phyloP scores from a whole-genome alignment of 1,140 invertebrate genomes.

The Apolygus lucorum region DNA sequence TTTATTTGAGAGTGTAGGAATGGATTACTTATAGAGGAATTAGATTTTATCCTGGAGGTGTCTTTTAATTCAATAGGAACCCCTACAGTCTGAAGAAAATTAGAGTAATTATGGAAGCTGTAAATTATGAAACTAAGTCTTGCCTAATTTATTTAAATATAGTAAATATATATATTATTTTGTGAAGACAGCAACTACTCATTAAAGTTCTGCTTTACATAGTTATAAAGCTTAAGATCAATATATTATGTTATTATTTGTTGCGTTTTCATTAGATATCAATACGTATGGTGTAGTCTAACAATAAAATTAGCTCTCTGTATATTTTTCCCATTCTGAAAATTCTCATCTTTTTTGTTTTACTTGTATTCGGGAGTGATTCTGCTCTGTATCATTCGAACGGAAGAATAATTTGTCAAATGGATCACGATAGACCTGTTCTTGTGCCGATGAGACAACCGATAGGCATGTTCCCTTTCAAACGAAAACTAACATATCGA shows the following conservation, averaged over 20 bases:
- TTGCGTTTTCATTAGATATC: not conserved
- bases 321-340: not conserved
- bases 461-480: not conserved
- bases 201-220: not conserved
- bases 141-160: conserved; percentile 27
- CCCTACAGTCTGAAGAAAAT: conserved; percentile 13
- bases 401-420: too few species aligned
- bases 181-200: not conserved
- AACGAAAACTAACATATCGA: not conserved
- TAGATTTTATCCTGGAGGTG: not conserved
- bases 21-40: not conserved
- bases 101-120: not conserved
- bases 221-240: not conserved
- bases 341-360: not conserved
- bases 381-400: too few species aligned
- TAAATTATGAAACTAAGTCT: conserved; percentile 25
- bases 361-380: too few species aligned
- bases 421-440: too few species aligned
- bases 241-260: not conserved
- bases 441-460: too few species aligned
- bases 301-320: not conserved
- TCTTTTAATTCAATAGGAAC: not conserved
- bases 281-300: not conserved
- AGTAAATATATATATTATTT: conserved; percentile 18
- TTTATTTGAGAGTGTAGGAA: not conserved